Base-by-base conservation (phyloP, 2,888 invertebrate genomes). In the Galeopsomyia nigrocyanea region DNA sequence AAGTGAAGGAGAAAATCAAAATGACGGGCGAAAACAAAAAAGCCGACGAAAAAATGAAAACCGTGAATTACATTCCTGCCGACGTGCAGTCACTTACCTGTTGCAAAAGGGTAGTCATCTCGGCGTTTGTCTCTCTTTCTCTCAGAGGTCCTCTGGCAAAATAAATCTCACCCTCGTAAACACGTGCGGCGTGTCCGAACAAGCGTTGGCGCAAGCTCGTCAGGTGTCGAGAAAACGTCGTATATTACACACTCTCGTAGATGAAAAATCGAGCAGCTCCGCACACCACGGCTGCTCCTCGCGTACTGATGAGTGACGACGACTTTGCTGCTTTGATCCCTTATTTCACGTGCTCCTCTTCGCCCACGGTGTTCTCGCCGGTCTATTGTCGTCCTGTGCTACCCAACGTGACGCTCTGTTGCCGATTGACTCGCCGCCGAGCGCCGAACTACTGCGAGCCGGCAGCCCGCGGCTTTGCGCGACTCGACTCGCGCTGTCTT, bases 101-200 rank as follows among this genome's bases (percentile, higher is more conserved):
- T 81, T 81, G 81, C 78, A 81, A 77, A 65, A 80, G 73, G n/a
- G 80, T 79, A 62, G 81, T 75, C 84, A 84, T 84, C 68, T 75
- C 56, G 68, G 49, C 46, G 21, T 7, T 26, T 58, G 1, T 16
- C 19, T 31, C 19, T 19, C 55, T 26, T 2, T 26, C 26, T 26
- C 3, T 26, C 26, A 5, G 5, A 53, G 10, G 10, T 26, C 6
- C 6, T 58, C 39, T n/a, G 16, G 22, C 39, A 26, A 26, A 26
- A 61, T 19, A 22, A 61, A 49, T 51, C 39, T 26, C 26, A 17
- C 31, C 57, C 58, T 49, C 50, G 31, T 16, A 49, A 1, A 56
- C 68, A 60, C 53, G 53, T 47, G 53, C n/a, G 61, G 61, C 13
- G 2, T 5, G 26, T 6, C 60, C 22, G 31, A 57, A 51, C 21